Base-by-base conservation (phyloP, 2,797 vertebrate genomes). In the Propithecus deckenii region DNA sequence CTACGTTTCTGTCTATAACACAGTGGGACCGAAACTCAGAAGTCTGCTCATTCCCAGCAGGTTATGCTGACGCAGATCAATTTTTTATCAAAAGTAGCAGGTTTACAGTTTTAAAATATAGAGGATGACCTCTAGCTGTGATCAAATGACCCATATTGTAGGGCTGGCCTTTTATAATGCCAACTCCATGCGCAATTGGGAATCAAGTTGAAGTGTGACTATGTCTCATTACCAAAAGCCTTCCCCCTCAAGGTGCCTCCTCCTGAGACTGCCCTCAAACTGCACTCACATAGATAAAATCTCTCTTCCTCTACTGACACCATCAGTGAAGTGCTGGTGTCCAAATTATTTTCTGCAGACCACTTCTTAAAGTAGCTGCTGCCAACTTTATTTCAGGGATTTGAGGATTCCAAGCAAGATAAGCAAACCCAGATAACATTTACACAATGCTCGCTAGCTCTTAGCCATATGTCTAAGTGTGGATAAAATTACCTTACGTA, bases 111-210 rank as follows among this genome's bases (percentile, higher is more conserved):
- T 97, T 97, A 97, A 97, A 78, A 84, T 63, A 11, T 11, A 35
- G 55, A 78, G 67, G 52, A 94, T 96, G 93, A 94, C 96, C 91
- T 84, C 90, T 4, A 92, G 92, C 96, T 97, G 96, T 96, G 98
- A 98, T 95, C 98, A 97, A 98, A 94, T 89, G 80, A 98, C 94
- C 92, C 97, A 87, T 83, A 96, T 92, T 89, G 89, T 95, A 97
- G 10, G 30, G 93, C 95, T 43, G 71, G 79, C 0, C 92, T 95
- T 94, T 89, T 89, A 75, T 0, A 72, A 96, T 4, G 79, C 59
- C 32, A 6, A 30, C 46, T 67, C 85, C 13, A 3, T 0, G 1
- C 17, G 79, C 41, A 79, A 35, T 1, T 6, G 2, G 69, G 89
- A 95, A 92, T 76, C 74, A 91, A 95, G 48, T 74, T 2, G 0